A percentile compares a stretch with the other conserved stretches of the same genome.
phyloP scores from a whole-genome alignment of 1,140 invertebrate species.

The Pseudomyrmex gracilis region DNA sequence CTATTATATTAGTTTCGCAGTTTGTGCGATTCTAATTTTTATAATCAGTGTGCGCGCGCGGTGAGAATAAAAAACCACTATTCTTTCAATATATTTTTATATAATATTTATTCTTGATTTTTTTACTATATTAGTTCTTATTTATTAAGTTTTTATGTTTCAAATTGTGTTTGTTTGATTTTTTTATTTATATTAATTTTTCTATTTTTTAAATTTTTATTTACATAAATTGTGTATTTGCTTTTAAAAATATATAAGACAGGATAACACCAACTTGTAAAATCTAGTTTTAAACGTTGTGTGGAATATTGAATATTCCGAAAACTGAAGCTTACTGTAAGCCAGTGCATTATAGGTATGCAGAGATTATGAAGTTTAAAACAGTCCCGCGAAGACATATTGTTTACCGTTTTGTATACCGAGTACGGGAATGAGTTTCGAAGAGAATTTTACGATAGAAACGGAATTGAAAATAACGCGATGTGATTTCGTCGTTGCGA shows the following conservation, averaged over 20 bases:
- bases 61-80: too few species aligned
- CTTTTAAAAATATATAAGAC: neutral
- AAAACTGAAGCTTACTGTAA: neutral
- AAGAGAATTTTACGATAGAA: constrained; percentile 2
- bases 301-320: neutral
- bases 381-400: neutral
- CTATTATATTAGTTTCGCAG: neutral
- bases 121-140: neutral
- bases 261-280: neutral
- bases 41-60: neutral
- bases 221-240: too few species aligned
- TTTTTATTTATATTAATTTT: neutral
- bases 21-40: neutral
- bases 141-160: neutral
- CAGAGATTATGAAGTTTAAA: neutral
- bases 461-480: neutral
- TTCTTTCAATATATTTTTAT: neutral
- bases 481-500: neutral
- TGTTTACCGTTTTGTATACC: neutral
- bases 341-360: neutral
- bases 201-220: neutral
- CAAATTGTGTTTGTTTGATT: neutral
- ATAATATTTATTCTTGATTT: neutral
- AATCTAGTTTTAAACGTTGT: neutral
- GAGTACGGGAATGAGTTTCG: neutral